phyloP scores from a whole-genome alignment of 1,140 invertebrate genomes.

The Sinella curviseta region DNA sequence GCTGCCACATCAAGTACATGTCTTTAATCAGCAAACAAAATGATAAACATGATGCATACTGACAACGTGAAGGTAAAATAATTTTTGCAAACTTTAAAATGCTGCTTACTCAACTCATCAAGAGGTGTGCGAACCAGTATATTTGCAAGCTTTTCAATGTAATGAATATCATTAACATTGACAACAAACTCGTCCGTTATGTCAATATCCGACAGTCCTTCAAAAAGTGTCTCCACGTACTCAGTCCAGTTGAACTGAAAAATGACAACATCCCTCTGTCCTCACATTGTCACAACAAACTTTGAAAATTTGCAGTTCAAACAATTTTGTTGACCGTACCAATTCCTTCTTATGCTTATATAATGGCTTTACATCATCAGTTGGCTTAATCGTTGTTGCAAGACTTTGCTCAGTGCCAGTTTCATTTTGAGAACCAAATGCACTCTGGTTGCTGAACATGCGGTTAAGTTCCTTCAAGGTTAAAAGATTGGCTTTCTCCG shows the following conservation, averaged over 20 bases:
- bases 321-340: neutral
- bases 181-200: conserved; percentile 37
- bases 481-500: conserved; percentile 31
- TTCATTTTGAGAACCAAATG: neutral
- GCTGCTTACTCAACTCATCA: conserved; percentile 33
- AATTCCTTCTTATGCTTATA: neutral
- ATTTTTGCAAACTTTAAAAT: conserved; percentile 1
- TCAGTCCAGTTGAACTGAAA: conserved; percentile 48
- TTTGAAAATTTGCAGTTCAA: too few species aligned
- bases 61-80: conserved; percentile 5
- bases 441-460: conserved; percentile 25
- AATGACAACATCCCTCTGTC: neutral
- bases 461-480: conserved; percentile 36
- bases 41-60: neutral
- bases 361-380: neutral
- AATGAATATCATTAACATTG: conserved; percentile 43
- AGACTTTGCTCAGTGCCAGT: neutral
- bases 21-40: conserved; percentile 30
- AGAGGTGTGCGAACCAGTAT: conserved; percentile 27
- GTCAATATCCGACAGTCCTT: conserved; percentile 31
- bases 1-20: conserved; percentile 47
- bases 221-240: conserved; percentile 40
- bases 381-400: neutral
- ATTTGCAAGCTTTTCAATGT: conserved; percentile 35
- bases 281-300: neutral